Evolutionary conservation across 2,797 vertebrate species (phyloP).

Genomic region (Enteromius argenteus): DNA sequence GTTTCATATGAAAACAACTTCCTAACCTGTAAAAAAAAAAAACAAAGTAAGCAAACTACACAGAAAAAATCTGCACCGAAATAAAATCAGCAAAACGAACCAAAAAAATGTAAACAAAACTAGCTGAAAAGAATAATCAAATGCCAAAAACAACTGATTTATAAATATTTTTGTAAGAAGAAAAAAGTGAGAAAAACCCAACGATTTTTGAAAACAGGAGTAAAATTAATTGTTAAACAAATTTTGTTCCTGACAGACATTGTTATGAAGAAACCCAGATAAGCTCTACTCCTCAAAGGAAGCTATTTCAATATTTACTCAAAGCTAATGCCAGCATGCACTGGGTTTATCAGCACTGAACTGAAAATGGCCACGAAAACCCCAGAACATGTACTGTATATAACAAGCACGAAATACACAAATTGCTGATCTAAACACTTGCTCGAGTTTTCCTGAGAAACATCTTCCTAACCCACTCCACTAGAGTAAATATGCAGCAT

Average conservation of each 20-base stretch:
- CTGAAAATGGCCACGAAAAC: not conserved
- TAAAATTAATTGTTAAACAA: not conserved
- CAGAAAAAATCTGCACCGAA: too few species aligned
- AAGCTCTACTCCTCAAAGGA: conserved; percentile 11
- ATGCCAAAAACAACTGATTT: not conserved
- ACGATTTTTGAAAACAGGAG: not conserved
- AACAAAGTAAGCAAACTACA: not conserved
- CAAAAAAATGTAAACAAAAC: not conserved
- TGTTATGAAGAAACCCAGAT: conserved; percentile 7
- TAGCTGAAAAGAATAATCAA: not conserved
- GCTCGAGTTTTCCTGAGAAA: not conserved
- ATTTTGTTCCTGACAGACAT: not conserved
- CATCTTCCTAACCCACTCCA: not conserved
- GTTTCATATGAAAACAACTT: not conserved
- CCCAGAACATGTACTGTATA: not conserved
- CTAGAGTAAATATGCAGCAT: conserved; percentile 41
- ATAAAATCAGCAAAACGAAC: not conserved
- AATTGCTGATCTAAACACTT: conserved; percentile 28
- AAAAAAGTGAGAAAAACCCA: not conserved
- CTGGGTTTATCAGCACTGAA: conserved; percentile 8
- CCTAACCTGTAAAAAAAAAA: not conserved
- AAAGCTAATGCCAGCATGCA: not conserved
- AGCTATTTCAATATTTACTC: not conserved
- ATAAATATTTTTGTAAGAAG: not conserved
- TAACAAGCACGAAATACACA: conserved; percentile 20